phyloP scores from a whole-genome alignment of 2,888 invertebrate species.

The Cataglyphis altisquamis region DNA sequence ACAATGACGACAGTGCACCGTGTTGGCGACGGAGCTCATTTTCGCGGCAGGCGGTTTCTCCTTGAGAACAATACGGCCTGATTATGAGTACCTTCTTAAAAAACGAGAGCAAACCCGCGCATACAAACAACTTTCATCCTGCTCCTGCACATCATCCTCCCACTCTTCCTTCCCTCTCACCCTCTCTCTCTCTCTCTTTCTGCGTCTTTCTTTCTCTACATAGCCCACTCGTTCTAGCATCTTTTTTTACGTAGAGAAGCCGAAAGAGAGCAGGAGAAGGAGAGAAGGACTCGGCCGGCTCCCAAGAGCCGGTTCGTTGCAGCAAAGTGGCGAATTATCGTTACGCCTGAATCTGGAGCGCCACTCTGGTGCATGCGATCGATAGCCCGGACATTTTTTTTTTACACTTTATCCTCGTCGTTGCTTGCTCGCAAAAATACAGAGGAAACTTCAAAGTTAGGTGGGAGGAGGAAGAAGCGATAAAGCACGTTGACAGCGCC shows the following conservation, averaged over 20 bases:
- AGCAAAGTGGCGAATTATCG: conserved; percentile 73
- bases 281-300: conserved; percentile 27
- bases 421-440: conserved; percentile 1
- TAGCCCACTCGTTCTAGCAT: conserved; percentile 24
- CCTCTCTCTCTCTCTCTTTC: background rate
- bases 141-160: conserved; percentile 7
- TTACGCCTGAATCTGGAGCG: conserved; percentile 73
- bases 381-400: conserved; percentile 52
- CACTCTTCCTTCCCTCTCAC: background rate
- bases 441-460: background rate
- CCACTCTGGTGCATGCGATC: conserved; percentile 60
- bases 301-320: conserved; percentile 70
- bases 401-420: conserved; percentile 45
- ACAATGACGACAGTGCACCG: conserved; percentile 60
- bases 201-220: background rate
- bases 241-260: conserved; percentile 36
- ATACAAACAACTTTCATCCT: conserved; percentile 66
- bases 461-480: background rate
- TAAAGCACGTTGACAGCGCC: background rate
- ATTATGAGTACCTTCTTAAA: conserved; percentile 73
- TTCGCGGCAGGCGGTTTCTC: conserved; percentile 73
- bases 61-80: conserved; percentile 75
- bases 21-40: conserved; percentile 69
- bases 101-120: conserved; percentile 62
- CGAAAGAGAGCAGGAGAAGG: background rate